Percentiles rank a stretch among this genome's conserved stretches.
Conservation (phyloP, 1,140 invertebrate genomes). For the Eueides isabella region DNA sequence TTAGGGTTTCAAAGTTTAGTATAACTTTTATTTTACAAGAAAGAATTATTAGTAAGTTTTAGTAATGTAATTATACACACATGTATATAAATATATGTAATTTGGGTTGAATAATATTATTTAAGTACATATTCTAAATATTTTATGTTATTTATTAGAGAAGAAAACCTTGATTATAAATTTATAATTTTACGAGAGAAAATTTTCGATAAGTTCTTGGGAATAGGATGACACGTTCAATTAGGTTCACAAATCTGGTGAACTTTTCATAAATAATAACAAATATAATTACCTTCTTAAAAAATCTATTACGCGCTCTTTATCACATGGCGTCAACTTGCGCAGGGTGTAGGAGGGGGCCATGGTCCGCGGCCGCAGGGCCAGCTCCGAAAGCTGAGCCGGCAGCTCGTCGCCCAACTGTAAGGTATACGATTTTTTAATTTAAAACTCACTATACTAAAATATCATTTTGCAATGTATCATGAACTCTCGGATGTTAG, state of each 20-base stretch:
- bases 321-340: constrained; percentile 69
- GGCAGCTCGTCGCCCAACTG: constrained; percentile 74
- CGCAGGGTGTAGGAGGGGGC: constrained; percentile 57
- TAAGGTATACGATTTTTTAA: constrained; percentile 26
- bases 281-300: constrained; percentile 66
- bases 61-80: too few species aligned
- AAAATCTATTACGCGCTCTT: constrained; percentile 82
- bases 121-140: too few species aligned
- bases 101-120: too few species aligned
- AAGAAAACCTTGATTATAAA: neutral
- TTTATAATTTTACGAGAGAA: neutral
- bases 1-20: too few species aligned
- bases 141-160: too few species aligned
- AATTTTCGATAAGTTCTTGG: too few species aligned
- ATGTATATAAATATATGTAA: too few species aligned
- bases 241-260: too few species aligned
- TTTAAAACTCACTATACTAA: neutral
- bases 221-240: too few species aligned
- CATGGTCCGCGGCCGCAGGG: constrained; percentile 55
- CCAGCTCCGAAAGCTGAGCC: constrained; percentile 62
- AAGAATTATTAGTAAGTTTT: too few species aligned
- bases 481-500: neutral
- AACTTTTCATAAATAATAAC: neutral
- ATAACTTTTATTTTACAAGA: too few species aligned
- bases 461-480: neutral